Base-by-base conservation (phyloP, 2,888 invertebrate genomes). In the Lomographa bimaculata region DNA sequence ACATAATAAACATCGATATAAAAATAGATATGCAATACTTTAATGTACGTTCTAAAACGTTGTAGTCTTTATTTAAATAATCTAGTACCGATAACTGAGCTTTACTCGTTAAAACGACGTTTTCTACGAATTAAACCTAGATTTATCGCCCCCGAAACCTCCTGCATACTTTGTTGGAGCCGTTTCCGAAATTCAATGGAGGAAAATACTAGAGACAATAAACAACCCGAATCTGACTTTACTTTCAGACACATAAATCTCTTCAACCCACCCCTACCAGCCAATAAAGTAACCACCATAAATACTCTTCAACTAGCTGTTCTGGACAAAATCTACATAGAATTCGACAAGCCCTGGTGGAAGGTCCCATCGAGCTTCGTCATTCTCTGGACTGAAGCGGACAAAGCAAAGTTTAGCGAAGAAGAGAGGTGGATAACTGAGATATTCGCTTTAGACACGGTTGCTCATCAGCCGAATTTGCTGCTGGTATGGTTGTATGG, bases 331-430 rank as follows among this genome's bases (percentile, higher is more conserved):
- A 90, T 95, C 44, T 94, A 92, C 67, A 78, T 95, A 1, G 91
- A 92, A 63, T 95, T 94, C 66, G 87, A 91, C 1, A 69, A 85
- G 19, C 85, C 89, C 0, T 94, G 94, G 92, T 94, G 94, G 94
- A 70, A 76, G 29, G 52, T 61, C 0, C 74, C 80, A 1, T 74
- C 80, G 5, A 89, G 86, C 24, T 90, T 93, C 54, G 78, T 82
- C 12, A 71, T 93, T 1, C 59, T 93, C 1, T 93, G 93, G 93
- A 73, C 77, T 0, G 79, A 90, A 1, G 78, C 89, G 46, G 91
- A 91, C 42, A 90, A 87, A 46, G 64, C 65, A 0, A 73, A 87
- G 33, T 91, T 91, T 46, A 44, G 79, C 3, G 38, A 66, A 47
- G 69, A 81, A 8, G 84, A 84, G 9, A 65, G 78, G 41, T 94